Evolutionary conservation across 2,797 vertebrate species (phyloP), one percentile per base, ranked within the genome.

Genomic region (Leptodactylus fallax): DNA sequence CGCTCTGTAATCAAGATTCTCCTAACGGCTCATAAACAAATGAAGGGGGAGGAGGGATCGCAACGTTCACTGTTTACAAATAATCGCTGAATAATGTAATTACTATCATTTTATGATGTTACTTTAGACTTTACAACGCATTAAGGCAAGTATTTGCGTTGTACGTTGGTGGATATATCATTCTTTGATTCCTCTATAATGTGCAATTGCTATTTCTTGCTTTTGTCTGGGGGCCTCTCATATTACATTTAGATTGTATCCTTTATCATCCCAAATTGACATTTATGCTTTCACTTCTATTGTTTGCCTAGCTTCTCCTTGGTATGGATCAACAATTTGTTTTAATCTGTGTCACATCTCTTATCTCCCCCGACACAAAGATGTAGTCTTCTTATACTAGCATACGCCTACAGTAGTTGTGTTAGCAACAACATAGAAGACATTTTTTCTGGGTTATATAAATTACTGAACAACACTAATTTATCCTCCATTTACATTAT

Each of bases 201-300:
- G 92, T 91, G 94, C 93, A 94, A 95, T 95, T 95, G 95, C 94
- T 94, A 88, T 94, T 96, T 95, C 95, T 94, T 93, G 93, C 93
- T 94, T 95, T 94, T 95, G 94, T 96, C 95, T 95, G 92, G 95
- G 95, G 96, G 96, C 95, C 93, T 95, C 95, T 96, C 95, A 91
- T 93, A 94, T 96, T 96, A 94, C 95, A 95, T 96, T 96, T 95
- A 96, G 95, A 96, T 96, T 96, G 96, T 96, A 94, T 95, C 95
- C 93, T 96, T 95, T 94, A 96, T 96, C 95, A 96, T 96, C 94
- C 92, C 92, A 96, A 96, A 96, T 96, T 96, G 96, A 96, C 95
- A 93, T 96, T 96, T 96, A 96, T 96, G 95, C 95, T 96, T 96
- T 96, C 94, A 94, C 94, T 94, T 94, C 94, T 93, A 95, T 96